Percentiles rank a stretch among this genome's conserved stretches.
Evolutionary conservation across 2,888 invertebrate genomes (phyloP).

Genomic region (Macrophya alboannulata): DNA sequence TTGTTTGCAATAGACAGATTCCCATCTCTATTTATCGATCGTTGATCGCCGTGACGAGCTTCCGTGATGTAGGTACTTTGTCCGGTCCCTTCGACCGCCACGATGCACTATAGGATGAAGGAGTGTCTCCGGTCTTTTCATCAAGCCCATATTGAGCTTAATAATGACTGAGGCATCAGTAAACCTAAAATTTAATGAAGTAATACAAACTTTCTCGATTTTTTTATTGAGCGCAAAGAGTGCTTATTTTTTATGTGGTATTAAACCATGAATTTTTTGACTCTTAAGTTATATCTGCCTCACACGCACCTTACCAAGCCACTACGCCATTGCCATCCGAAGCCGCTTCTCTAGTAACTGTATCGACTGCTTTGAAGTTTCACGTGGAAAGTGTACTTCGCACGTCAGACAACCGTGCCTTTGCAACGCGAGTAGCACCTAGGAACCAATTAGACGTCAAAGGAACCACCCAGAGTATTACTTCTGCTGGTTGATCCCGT

Average conservation of each 20-base stretch:
- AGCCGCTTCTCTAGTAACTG: constrained; percentile 32
- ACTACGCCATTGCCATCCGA: constrained; percentile 13
- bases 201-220: not conserved
- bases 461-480: constrained; percentile 29
- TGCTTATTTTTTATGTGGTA: not conserved
- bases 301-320: not conserved
- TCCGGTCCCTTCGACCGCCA: not conserved
- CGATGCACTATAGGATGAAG: not conserved
- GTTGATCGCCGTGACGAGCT: constrained; percentile 44
- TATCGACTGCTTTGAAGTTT: constrained; percentile 36
- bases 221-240: not conserved
- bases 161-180: constrained; percentile 6
- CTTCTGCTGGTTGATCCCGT: constrained; percentile 32
- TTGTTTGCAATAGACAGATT: constrained; percentile 35
- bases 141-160: constrained; percentile 16
- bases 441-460: constrained; percentile 51
- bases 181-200: constrained; percentile 17
- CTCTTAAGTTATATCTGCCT: not conserved
- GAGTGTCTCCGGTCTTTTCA: constrained; percentile 3
- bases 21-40: constrained; percentile 38
- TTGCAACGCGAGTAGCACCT: constrained; percentile 45
- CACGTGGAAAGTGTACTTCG: constrained; percentile 39
- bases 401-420: constrained; percentile 24
- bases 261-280: not conserved
- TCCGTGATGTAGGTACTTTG: constrained; percentile 33